Percentiles rank a stretch among this genome's conserved stretches.
These are phyloP conservation scores for Rhabdophis nuchalis DNA, from an alignment of 2,797 vertebrate genomes.

Conservation along the genomic window DNA sequence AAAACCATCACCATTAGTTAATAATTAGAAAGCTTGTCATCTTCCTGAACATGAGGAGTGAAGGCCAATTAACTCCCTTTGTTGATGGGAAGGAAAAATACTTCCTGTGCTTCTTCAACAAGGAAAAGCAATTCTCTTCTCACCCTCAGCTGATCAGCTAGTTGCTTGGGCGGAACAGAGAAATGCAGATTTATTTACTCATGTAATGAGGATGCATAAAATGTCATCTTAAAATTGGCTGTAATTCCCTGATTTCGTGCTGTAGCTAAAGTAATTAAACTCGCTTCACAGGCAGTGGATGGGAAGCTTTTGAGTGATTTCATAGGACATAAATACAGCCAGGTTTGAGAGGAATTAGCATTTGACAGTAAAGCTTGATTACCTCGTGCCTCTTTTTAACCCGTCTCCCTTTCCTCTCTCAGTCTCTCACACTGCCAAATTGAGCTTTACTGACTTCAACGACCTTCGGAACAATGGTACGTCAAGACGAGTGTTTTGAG, in stretches of 20 bases:
- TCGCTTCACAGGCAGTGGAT: background rate
- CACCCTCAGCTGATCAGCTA: background rate
- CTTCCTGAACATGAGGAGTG: background rate
- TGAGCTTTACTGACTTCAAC: background rate
- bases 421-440: background rate
- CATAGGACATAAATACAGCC: background rate
- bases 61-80: background rate
- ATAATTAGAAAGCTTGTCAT: background rate
- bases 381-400: background rate
- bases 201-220: background rate
- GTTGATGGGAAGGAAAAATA: background rate
- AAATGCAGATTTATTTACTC: background rate
- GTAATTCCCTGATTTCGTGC: background rate
- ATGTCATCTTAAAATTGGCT: background rate
- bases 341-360: background rate
- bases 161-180: background rate
- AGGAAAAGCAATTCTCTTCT: background rate
- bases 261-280: background rate
- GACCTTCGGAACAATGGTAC: background rate
- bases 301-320: background rate
- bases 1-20: background rate
- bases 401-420: background rate
- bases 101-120: background rate
- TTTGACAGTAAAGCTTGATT: background rate
- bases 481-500: background rate